Base-by-base conservation (phyloP, 2,113 vertebrate species). In the Tupaia tana region DNA sequence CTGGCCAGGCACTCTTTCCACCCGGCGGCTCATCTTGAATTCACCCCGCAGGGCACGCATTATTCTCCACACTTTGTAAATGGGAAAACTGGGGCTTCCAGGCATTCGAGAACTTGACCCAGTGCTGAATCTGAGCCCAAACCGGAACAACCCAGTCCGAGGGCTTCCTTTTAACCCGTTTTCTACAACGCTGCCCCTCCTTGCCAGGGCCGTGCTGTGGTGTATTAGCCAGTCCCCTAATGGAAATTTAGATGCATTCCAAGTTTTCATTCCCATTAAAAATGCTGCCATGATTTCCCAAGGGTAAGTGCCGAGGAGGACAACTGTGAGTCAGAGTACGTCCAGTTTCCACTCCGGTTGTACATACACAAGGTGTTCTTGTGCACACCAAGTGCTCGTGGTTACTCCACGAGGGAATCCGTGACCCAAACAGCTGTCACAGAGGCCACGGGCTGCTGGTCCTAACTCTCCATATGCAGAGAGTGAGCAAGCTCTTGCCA, bases 151-250 rank as follows among this genome's bases (percentile, higher is more conserved):
- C 54, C 8, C 0, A 13, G 70, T 82, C 15, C 3, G 2, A 61
- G 29, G 16, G 18, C 79, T 70, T 67, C 11, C 14, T 22, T 31
- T 34, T 2, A 3, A 63, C 43, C 54, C 59, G 14, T 20, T 59
- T 54, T 25, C 15, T 10, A 11, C 0, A 3, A 27, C 0, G 0
- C 14, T 54, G 12, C 29, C 29, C 18, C 0, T 9, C 73, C 54
- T 9, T 19, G 18, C 43, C 58, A 18, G 70, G 71, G 58, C 58
- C 11, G 12, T 56, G 7, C 10, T 5, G 4, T 0, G 16, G 81
- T 11, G 0, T 8, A 29, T 12, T 24, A 63, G 31, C 78, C 43
- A 59, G 59, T 3, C 27, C 56, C 31, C 19, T 3, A 2, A 9
- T 0, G 25, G 66, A 52, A 34, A 80, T 29, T 58, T 63, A 58